Base-by-base conservation (phyloP, 2,888 invertebrate species). In the Pristionchus mayeri region DNA sequence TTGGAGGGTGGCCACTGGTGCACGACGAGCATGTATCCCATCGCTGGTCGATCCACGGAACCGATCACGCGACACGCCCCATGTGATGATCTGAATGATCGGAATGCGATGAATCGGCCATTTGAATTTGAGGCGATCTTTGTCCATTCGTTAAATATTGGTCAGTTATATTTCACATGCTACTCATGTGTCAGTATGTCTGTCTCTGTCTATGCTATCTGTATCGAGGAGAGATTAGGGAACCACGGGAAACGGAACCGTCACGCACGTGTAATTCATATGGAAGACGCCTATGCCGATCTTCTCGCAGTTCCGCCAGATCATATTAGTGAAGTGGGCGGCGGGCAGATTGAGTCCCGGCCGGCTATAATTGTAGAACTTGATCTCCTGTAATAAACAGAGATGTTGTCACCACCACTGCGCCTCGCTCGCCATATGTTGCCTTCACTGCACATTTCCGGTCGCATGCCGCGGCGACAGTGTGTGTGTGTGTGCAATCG, bases 261-360 rank as follows among this genome's bases (percentile, higher is more conserved):
- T 48, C 30, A 48, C 84, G 80, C 76, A 86, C 86, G 84, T 86
- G 75, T 85, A 86, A 37, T 63, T 44, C 57, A 67, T 79, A 54
- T 79, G 80, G 52, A 63, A 84, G 18, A 86, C 75, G 37, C 85
- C 86, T n/a, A 87, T 81, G 75, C 87, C 87, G 34, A 87, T 86
- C 63, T 86, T 85, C n/a, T 78, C 83, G 52, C 86, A 86, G 40
- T 78, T 75, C 67, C 86, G 86, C 87, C 87, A 87, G 21, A 87
- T 84, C 86, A 87, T 86, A 71, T 87, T 85, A 21, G 87, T 87
- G 75, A 87, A 87, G 82, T 87, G 87, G 6, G 86, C 86, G 18
- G 86, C 85, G n/a, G 85, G 85, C 18, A 85, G 52, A 37, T 57
- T 44, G 60, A 85, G 80, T 63, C 86, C 87, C 18, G 87, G 87